Base-by-base conservation (phyloP, 2,797 vertebrate species). In the Buceros bicornis region DNA sequence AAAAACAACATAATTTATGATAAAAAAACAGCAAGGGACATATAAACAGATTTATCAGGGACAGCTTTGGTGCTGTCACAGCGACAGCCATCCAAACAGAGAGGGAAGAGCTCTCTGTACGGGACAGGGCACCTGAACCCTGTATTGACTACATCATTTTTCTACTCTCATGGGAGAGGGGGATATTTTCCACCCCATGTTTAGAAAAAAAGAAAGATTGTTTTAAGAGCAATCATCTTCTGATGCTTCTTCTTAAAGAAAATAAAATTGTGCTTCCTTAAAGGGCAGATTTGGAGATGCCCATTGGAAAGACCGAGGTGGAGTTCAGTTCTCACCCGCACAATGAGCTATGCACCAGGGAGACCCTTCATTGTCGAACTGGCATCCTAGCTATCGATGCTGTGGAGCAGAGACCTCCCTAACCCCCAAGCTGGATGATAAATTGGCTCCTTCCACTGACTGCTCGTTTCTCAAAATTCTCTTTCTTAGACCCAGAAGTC, bases 11-110 rank as follows among this genome's bases (percentile, higher is more conserved):
- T 87, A 82, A 95, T 85, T 91, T 43, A 92, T 60, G 84, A 95
- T 95, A 95, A 92, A 95, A 95, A 95, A 82, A 1, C 94, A 92
- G 89, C 89, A 91, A 96, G 87, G 87, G 94, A 67, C 91, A 95
- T 24, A 92, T 58, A 96, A 95, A 96, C 87, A 73, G 13, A 57
- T 97, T 85, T 87, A 85, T 95, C 91, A 87, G 45, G 67, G 54
- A 17, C 79, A 81, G 89, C 64, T 93, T 29, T 87, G 77, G 93
- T 58, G 81, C 84, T 72, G 89, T 77, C 62, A 79, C 29, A 79
- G 21, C 57, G 61, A 56, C 51, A 72, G 31, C 33, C 79, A 35
- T 6, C 33, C 58, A 69, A 78, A 69, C 21, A 11, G 12, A 48
- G 24, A 72, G 37, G 62, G 54, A 54, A 56, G 74, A 81, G 31